These are phyloP conservation scores for Hylyphantes graminicola DNA, from an alignment of 1,140 invertebrate species.

Conservation along the genomic window DNA sequence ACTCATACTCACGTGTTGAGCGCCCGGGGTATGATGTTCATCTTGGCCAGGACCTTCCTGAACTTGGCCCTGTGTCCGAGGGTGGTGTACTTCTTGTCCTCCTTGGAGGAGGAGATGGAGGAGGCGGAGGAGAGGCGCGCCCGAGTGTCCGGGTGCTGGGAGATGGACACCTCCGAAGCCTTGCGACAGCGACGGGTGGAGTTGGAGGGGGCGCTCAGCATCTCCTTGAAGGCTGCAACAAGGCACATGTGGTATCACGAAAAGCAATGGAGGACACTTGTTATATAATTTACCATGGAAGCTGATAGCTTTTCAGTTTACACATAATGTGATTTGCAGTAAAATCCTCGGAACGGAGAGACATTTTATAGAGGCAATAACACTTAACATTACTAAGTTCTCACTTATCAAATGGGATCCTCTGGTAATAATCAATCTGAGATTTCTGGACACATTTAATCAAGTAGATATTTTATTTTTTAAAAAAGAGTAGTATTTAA, in stretches of 20 bases:
- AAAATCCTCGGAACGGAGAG: too few relatives aligned
- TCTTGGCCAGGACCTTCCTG: conserved; percentile 88
- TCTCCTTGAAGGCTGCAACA: conserved; percentile 50
- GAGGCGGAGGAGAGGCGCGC: conserved; percentile 65
- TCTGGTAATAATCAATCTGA: too few relatives aligned
- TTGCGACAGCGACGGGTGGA: conserved; percentile 76
- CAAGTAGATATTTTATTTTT: too few relatives aligned
- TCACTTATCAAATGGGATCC: too few relatives aligned
- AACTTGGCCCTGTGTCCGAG: conserved; percentile 76
- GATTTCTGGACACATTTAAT: too few relatives aligned
- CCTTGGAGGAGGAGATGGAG: conserved; percentile 71
- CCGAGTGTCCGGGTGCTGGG: conserved; percentile 65
- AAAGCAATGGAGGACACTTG: too few relatives aligned
- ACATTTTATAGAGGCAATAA: too few relatives aligned
- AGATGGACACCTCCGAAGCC: conserved; percentile 65
- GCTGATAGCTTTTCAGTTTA: too few relatives aligned
- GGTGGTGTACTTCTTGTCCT: conserved; percentile 83
- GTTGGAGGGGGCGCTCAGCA: conserved; percentile 84
- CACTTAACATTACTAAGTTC: too few relatives aligned
- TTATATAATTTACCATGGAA: too few relatives aligned
- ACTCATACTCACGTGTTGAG: conserved; percentile 76
- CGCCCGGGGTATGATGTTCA: conserved; percentile 90
- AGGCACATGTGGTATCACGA: neutral
- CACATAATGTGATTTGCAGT: too few relatives aligned
- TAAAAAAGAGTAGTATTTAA: too few relatives aligned